Evolutionary conservation across 2,113 vertebrate species (phyloP), one percentile per base, ranked within the genome.

Genomic region (Pseudopodoces humilis): DNA sequence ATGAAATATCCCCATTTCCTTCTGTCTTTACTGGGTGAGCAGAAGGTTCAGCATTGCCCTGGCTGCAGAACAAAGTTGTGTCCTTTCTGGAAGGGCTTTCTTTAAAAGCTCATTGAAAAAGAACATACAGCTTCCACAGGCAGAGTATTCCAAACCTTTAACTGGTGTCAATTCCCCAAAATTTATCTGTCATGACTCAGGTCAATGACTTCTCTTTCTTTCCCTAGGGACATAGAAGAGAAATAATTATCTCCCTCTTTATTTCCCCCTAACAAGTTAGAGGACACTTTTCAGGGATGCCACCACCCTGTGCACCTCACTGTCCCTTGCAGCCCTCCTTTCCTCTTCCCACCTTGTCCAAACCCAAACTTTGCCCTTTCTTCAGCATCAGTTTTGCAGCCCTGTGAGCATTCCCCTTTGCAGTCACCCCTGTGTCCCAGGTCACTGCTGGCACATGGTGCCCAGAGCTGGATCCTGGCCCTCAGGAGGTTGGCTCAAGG

Each of bases 401-500:
- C 16, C 76, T 53, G 25, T 17, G 35, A 4, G 7, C 39, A 3
- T 17, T 59, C 17, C 31, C 8, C n/a, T 9, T 9, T 1, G 2
- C 55, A 58, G 21, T 4, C 52, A 7, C 33, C 7, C 1, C 43
- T 30, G 21, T 52, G 55, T 23, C 37, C 41, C 50, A 1, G 25
- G 28, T 5, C 23, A 1, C 46, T 35, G 35, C 49, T 53, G 88
- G 35, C 37, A 35, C 23, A 0, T 0, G 15, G 59, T 56, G 58
- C 49, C 63, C 60, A 20, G 35, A 15, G 46, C 44, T 27, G 53
- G 16, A 13, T 12, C 63, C 50, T 77, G 71, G 28, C 23, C 69
- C 67, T 60, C 75, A 24, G 53, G 39, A 49, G 23, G 2, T 71
- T 0, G 0, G 11, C 37, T 64, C 33, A 41, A 44, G 35, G 59